Evolutionary conservation across 2,797 vertebrate species (phyloP).

Genomic region (Lithobates pipiens): DNA sequence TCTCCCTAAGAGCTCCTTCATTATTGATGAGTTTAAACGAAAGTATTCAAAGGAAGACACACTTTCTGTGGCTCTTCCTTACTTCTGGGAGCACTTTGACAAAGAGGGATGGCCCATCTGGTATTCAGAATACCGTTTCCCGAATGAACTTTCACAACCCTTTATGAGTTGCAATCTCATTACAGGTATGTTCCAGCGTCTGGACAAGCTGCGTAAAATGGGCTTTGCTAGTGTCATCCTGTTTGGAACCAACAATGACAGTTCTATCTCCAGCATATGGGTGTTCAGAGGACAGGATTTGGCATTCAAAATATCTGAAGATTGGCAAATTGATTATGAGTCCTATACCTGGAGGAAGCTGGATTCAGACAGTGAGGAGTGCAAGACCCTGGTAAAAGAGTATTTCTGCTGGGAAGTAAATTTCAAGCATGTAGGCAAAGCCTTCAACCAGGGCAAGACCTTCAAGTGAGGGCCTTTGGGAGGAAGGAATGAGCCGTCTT

Average conservation of each 20-base stretch:
- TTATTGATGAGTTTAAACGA: constrained; percentile 94
- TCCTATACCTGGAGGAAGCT: constrained; percentile 92
- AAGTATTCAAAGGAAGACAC: constrained; percentile 97
- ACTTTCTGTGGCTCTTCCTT: constrained; percentile 83
- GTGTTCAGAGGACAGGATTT: constrained; percentile 90
- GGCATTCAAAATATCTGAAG: constrained; percentile 82
- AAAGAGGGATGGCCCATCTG: constrained; percentile 90
- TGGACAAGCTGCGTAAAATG: constrained; percentile 92
- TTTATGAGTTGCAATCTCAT: constrained; percentile 86
- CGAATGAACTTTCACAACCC: constrained; percentile 83
- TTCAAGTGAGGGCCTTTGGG: constrained; percentile 80
- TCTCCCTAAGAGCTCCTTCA: constrained; percentile 87
- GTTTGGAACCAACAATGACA: constrained; percentile 85
- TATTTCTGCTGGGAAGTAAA: constrained; percentile 92
- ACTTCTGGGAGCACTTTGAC: constrained; percentile 94
- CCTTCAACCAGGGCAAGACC: constrained; percentile 90
- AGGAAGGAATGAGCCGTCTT: constrained; percentile 19
- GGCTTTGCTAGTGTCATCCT: constrained; percentile 90
- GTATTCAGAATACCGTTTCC: constrained; percentile 87
- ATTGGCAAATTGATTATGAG: constrained; percentile 95
- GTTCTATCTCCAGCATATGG: constrained; percentile 90
- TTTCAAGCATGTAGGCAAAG: constrained; percentile 88
- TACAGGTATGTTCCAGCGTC: constrained; percentile 89
- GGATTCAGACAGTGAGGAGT: constrained; percentile 84
- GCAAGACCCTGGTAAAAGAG: constrained; percentile 90